A percentile compares a stretch with the other conserved stretches of the same genome.
Conservation (phyloP, 2,888 invertebrate species). For the Phaonia tiefii region DNA sequence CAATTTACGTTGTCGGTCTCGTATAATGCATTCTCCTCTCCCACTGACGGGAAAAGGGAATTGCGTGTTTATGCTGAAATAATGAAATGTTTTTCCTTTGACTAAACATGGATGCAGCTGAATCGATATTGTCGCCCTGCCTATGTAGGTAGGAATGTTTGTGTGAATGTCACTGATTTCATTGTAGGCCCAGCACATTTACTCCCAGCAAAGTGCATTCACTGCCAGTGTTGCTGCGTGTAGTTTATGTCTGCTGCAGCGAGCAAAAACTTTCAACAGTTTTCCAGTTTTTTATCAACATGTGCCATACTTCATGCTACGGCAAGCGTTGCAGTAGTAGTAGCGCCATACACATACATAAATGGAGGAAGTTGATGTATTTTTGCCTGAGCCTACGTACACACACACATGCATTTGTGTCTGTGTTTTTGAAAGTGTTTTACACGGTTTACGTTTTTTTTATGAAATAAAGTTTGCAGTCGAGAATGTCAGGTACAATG, state of each 20-base stretch:
- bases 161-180: neutral
- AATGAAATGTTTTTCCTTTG: conserved; percentile 32
- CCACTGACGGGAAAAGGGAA: neutral
- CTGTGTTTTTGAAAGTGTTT: neutral
- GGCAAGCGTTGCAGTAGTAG: neutral
- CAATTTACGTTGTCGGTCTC: conserved; percentile 21
- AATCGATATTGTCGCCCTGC: neutral
- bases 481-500: conserved; percentile 57
- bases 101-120: conserved; percentile 1
- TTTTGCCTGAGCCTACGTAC: too few relatives aligned
- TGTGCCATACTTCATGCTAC: neutral
- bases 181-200: conserved; percentile 12
- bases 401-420: neutral
- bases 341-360: neutral
- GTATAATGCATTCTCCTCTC: conserved; percentile 23
- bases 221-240: conserved; percentile 8
- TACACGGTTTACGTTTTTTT: conserved; percentile 25
- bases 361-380: too few relatives aligned
- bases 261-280: conserved; percentile 9
- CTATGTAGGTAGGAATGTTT: neutral
- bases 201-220: conserved; percentile 11
- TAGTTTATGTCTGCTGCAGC: neutral
- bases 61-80: conserved; percentile 1
- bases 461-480: conserved; percentile 64
- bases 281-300: neutral